Conservation (phyloP, 2,113 vertebrate species). For the Pavo muticus region DNA sequence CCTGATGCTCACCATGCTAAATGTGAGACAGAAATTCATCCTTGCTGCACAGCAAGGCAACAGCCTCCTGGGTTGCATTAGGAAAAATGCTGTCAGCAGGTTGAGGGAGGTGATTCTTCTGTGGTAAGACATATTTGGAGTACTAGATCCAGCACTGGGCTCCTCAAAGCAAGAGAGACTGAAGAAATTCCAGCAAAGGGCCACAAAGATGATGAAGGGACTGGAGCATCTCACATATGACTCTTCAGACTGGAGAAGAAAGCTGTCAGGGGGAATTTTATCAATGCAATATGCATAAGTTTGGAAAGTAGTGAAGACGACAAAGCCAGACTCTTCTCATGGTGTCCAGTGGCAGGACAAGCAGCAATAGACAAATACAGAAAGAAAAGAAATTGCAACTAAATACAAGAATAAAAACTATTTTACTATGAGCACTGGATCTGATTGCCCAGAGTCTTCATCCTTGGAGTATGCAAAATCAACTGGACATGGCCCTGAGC, state of each 20-base stretch:
- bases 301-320: neutral
- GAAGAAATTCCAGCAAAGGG: neutral
- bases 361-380: neutral
- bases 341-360: neutral
- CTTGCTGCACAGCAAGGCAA: neutral
- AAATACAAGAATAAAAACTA: neutral
- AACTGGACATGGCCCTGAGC: neutral
- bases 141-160: neutral
- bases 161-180: neutral
- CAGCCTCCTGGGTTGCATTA: neutral
- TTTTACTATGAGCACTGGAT: neutral
- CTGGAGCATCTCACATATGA: neutral
- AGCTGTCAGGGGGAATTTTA: neutral
- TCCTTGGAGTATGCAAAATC: neutral
- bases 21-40: neutral
- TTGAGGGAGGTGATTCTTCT: neutral
- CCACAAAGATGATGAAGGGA: neutral
- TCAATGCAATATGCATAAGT: neutral
- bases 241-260: neutral
- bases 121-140: neutral
- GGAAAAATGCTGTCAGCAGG: neutral
- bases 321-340: neutral
- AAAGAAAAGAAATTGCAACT: neutral
- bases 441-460: neutral
- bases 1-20: neutral